These are phyloP conservation scores for Leucophenga montana DNA, from an alignment of 2,888 invertebrate genomes.

Conservation along the genomic window DNA sequence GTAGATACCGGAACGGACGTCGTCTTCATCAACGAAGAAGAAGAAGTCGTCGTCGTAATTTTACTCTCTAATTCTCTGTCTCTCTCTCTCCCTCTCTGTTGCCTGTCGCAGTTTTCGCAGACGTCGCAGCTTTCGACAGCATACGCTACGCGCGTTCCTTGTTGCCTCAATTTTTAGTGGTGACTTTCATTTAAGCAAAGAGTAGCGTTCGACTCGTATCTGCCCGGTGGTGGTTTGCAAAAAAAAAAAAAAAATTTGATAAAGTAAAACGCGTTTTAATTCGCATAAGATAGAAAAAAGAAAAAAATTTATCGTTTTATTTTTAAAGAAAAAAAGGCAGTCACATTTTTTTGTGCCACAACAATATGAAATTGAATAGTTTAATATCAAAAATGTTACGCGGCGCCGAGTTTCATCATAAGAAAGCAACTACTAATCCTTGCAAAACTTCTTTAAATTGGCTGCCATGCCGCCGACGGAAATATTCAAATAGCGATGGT, in stretches of 20 bases:
- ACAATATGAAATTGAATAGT: no score
- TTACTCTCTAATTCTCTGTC: no score
- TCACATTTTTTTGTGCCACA: neutral
- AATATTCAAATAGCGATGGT: conserved; percentile 1
- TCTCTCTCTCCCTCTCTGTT: no score
- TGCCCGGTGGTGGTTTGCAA: conserved; percentile 19
- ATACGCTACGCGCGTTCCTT: conserved; percentile 19
- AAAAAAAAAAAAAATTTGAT: conserved; percentile 4
- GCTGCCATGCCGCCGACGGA: neutral
- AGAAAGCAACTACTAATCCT: neutral
- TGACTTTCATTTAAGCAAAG: conserved; percentile 38
- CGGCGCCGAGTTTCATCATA: neutral
- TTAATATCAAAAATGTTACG: neutral
- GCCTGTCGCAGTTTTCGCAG: no score
- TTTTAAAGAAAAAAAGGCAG: neutral
- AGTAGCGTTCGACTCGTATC: neutral
- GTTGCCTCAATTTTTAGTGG: conserved; percentile 48
- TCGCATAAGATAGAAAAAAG: neutral
- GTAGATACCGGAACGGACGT: conserved; percentile 54
- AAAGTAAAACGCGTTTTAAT: neutral
- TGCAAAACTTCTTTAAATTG: neutral
- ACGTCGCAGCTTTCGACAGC: neutral
- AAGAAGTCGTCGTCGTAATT: no score
- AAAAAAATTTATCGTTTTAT: neutral
- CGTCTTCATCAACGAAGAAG: neutral